Evolutionary conservation across 2,888 invertebrate species (phyloP), one percentile per base, ranked within the genome.

Genomic region (Bruchidius siliquastri): DNA sequence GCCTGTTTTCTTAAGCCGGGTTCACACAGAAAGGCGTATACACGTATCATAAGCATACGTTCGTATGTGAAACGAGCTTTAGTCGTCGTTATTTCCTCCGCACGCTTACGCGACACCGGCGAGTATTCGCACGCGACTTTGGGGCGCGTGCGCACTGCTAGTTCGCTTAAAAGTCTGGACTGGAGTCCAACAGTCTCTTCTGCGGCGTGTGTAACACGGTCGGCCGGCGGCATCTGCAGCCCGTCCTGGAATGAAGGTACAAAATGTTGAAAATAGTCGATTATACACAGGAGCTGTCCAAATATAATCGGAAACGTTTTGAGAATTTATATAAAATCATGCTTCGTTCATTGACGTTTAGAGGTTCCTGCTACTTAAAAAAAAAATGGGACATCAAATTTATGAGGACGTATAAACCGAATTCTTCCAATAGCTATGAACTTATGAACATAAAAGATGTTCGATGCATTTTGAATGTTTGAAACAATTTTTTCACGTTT

Each of bases 211-310:
- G 80, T 78, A 79, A 80, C 80, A 81, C 87, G 87, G 88, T 90
- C 21, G 68, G 68, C 21, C 21, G 68, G 85, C 90, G 88, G 88
- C 97, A 97, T 84, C 94, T 92, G 88, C 97, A 97, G 79, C 97
- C 97, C 83, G 94, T 91, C 81, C 92, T 49, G 18, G 13, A 49
- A 49, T 13, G 13, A 49, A 30, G 30, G 8, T n/a, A n/a, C n/a
- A n/a, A n/a, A n/a, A n/a, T n/a, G n/a, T n/a, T n/a, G n/a, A n/a
- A n/a, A n/a, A n/a, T n/a, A n/a, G n/a, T n/a, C n/a, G n/a, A n/a
- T n/a, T n/a, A n/a, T n/a, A n/a, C n/a, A n/a, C n/a, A n/a, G n/a
- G n/a, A n/a, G n/a, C n/a, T n/a, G n/a, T n/a, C n/a, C n/a, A n/a
- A n/a, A n/a, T n/a, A n/a, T n/a, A n/a, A n/a, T n/a, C n/a, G n/a